These are phyloP conservation scores for Chaetops frenatus DNA, from an alignment of 2,113 vertebrate genomes.

Conservation along the genomic window DNA sequence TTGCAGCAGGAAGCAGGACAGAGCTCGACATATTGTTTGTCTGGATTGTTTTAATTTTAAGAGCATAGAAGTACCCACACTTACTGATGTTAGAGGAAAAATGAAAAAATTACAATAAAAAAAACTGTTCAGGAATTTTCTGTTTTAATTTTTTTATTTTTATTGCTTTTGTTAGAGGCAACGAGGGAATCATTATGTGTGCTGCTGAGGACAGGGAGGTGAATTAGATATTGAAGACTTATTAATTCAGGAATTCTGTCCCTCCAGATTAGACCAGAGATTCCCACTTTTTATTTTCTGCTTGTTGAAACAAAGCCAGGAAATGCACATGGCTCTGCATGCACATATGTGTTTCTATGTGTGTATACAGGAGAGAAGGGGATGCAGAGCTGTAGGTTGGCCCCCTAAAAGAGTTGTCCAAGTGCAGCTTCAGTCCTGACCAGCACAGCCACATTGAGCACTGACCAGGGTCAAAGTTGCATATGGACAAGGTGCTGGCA, in stretches of 20 bases:
- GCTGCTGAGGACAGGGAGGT: constrained; percentile 17
- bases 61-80: background rate
- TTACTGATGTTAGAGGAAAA: background rate
- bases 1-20: constrained; percentile 27
- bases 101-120: background rate
- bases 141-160: background rate
- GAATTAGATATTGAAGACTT: constrained; percentile 29
- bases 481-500: background rate
- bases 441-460: background rate
- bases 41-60: constrained; percentile 43
- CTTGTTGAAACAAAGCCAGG: background rate
- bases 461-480: background rate
- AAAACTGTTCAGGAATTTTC: background rate
- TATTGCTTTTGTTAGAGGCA: constrained; percentile 18
- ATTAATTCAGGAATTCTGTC: constrained; percentile 31
- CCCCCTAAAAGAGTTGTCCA: background rate
- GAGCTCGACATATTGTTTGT: background rate
- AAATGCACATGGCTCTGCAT: background rate
- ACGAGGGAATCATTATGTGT: background rate
- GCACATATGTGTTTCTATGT: background rate
- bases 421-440: background rate
- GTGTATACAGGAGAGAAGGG: background rate
- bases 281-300: background rate
- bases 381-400: background rate
- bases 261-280: background rate